Base-by-base conservation (phyloP, 1,140 invertebrate species). In the Drosophila eugracilis region DNA sequence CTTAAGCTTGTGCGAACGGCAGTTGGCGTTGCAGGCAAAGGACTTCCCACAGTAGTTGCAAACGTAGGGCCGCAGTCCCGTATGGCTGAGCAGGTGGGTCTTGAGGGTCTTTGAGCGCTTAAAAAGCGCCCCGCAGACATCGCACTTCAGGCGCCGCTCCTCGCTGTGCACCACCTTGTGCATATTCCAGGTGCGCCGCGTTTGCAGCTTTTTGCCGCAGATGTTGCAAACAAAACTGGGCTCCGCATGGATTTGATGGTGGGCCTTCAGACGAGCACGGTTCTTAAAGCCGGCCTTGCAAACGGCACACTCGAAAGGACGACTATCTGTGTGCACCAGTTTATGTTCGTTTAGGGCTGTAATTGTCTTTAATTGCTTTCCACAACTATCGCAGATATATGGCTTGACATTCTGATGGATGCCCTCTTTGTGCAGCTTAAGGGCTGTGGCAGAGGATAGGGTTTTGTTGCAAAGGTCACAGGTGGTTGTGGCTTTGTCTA, bases 21-120 rank as follows among this genome's bases (percentile, higher is more conserved):
- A 93, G 63, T 93, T 93, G 5, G 92, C 91, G 32, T 92, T 92
- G 63, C 93, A 93, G 6, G 92, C 91, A 70, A 93, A 93, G 0
- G 92, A 90, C 54, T 92, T 89, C 0, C 90, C 83, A 45, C 92
- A 93, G 69, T 92, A 93, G 22, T 90, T 90, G 62, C 92, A 93
- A 0, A 86, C 74, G 50, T 93, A 93, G 0, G 92, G 92, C 5
- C 92, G 70, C 30, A 92, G 50, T 0, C 92, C 92, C 0, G 92
- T 92, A 50, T 93, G 92, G 7, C 92, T 71, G 3, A 92, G 91
- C 32, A 92, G 47, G 53, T 92, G 92, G 36, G 91, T 91, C 78
- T 92, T 91, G 3, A 92, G 86, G 3, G 92, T 91, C 55, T 92
- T 92, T 0, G 91, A 78, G 28, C 92, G 84, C 36, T 92, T 92